Percentiles rank a stretch among this genome's conserved stretches.
Evolutionary conservation across 2,797 vertebrate genomes (phyloP).

Genomic region (Mionectes olivaceus): DNA sequence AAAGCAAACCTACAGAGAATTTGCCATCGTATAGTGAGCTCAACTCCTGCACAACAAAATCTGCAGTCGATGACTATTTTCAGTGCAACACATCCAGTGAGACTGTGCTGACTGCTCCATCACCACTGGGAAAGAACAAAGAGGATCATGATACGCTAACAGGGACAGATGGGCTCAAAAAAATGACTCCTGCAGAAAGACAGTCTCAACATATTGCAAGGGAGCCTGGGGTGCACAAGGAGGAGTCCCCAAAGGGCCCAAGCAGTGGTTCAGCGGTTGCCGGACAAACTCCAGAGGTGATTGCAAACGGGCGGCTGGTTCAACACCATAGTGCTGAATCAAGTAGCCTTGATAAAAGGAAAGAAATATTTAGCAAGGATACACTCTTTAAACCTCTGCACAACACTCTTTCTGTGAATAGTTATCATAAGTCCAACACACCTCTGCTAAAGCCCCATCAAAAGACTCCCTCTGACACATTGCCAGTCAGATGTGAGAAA

Average conservation of each 20-base stretch:
- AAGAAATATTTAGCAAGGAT: conserved; percentile 97
- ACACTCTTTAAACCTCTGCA: conserved; percentile 95
- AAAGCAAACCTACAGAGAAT: conserved; percentile 84
- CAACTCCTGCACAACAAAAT: conserved; percentile 89
- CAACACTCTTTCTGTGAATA: conserved; percentile 92
- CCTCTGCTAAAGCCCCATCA: conserved; percentile 92
- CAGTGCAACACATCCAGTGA: conserved; percentile 91
- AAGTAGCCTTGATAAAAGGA: conserved; percentile 91
- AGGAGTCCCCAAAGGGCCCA: conserved; percentile 88
- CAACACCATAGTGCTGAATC: conserved; percentile 88
- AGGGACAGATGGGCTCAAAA: conserved; percentile 85
- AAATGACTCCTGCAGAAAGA: conserved; percentile 82
- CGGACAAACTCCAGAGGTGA: conserved; percentile 83
- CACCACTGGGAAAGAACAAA: conserved; percentile 86
- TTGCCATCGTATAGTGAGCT: conserved; percentile 90
- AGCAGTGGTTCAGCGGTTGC: conserved; percentile 73
- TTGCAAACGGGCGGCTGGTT: conserved; percentile 88
- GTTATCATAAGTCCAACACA: conserved; percentile 92
- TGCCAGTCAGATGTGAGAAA: conserved; percentile 88
- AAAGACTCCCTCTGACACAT: conserved; percentile 87
- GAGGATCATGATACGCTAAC: conserved; percentile 91
- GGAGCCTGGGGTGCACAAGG: conserved; percentile 87
- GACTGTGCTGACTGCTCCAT: conserved; percentile 86
- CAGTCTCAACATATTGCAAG: conserved; percentile 88
- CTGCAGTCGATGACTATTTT: conserved; percentile 91